Conservation (phyloP, 1,140 invertebrate genomes). For the Drosophila neocordata region DNA sequence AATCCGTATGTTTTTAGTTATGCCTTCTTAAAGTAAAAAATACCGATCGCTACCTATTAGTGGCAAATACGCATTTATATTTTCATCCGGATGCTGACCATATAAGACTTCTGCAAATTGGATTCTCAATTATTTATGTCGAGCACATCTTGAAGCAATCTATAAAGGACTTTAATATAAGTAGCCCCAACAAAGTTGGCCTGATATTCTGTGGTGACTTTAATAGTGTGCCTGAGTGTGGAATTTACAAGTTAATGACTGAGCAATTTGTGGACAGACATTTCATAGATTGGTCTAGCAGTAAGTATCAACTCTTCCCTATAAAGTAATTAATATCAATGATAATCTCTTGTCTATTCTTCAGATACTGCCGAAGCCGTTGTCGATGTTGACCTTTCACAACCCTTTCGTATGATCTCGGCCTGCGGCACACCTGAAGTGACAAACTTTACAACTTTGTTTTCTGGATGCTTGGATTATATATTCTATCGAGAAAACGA, state of each 20-base stretch:
- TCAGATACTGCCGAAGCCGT: conserved; percentile 87
- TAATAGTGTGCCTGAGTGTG: conserved; percentile 92
- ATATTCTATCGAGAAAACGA: conserved; percentile 91
- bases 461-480: conserved; percentile 95
- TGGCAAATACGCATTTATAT: conserved; percentile 96
- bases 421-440: conserved; percentile 90
- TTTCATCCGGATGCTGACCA: conserved; percentile 95
- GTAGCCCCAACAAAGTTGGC: conserved; percentile 84
- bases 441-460: conserved; percentile 93
- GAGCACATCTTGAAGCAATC: conserved; percentile 83
- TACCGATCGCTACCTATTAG: conserved; percentile 86
- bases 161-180: conserved; percentile 83
- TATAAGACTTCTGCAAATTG: conserved; percentile 91
- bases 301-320: conserved; percentile 84
- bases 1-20: conserved; percentile 30
- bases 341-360: conserved; percentile 54
- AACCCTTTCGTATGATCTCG: conserved; percentile 87
- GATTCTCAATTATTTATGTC: conserved; percentile 86
- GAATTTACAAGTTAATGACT: conserved; percentile 90
- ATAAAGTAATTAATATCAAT: neutral
- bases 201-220: conserved; percentile 92
- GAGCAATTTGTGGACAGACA: conserved; percentile 85
- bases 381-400: conserved; percentile 85
- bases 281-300: conserved; percentile 89
- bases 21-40: conserved; percentile 84